Conservation (phyloP, 2,113 vertebrate species). For the Smithornis capensis region DNA sequence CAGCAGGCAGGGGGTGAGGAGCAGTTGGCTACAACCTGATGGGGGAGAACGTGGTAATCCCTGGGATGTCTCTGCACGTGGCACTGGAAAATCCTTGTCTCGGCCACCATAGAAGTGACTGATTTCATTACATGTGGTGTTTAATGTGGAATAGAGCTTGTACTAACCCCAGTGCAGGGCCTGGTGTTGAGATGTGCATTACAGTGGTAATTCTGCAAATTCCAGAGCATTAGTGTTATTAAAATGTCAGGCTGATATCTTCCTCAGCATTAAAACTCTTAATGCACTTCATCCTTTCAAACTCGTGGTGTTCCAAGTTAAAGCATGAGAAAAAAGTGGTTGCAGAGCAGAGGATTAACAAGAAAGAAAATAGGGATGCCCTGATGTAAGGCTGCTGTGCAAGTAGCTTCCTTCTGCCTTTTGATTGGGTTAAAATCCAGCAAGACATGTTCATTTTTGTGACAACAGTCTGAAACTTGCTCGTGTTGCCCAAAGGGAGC, state of each 20-base stretch:
- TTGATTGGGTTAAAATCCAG: not conserved
- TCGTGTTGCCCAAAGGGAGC: not conserved
- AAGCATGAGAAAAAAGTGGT: not conserved
- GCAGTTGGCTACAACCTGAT: not conserved
- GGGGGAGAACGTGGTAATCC: not conserved
- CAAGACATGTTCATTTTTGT: not conserved
- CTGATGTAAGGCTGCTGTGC: not conserved
- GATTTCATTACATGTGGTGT: not conserved
- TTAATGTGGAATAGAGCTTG: constrained; percentile 3
- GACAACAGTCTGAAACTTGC: not conserved
- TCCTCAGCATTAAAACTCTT: constrained; percentile 60
- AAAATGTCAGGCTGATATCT: constrained; percentile 61
- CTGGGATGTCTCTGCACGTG: not conserved
- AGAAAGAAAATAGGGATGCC: constrained; percentile 11
- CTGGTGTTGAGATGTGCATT: constrained; percentile 1
- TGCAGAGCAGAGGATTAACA: constrained; percentile 4
- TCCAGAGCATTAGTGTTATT: constrained; percentile 50
- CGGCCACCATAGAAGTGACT: not conserved
- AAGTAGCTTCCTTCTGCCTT: not conserved
- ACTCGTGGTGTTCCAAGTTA: constrained; percentile 4
- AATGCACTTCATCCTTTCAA: constrained; percentile 62
- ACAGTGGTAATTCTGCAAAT: constrained; percentile 61
- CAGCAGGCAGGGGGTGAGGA: not conserved
- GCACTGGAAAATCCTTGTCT: not conserved
- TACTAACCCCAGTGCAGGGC: not conserved